A percentile compares a stretch with the other conserved stretches of the same genome.
These are phyloP conservation scores for Saimiri boliviensis DNA, from an alignment of 2,113 vertebrate genomes.

Conservation along the genomic window DNA sequence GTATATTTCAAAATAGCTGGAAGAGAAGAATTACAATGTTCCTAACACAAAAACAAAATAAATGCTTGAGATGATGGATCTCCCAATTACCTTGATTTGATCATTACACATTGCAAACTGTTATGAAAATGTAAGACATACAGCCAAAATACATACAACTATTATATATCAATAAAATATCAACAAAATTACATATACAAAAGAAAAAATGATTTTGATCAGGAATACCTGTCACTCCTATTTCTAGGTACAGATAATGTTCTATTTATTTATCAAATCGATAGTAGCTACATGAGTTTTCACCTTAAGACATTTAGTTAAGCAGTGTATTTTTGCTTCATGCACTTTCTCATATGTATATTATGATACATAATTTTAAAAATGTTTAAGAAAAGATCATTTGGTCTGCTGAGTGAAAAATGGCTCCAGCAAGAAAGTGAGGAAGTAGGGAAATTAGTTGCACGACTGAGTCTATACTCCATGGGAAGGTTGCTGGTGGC, in stretches of 20 bases:
- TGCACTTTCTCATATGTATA: background rate
- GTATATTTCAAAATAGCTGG: background rate
- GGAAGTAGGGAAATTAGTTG: background rate
- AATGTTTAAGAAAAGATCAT: background rate
- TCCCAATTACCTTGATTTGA: background rate
- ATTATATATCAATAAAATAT: background rate
- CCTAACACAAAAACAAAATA: background rate
- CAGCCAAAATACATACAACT: background rate
- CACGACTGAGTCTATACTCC: background rate
- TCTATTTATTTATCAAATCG: background rate
- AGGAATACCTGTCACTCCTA: background rate
- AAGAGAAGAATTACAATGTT: background rate
- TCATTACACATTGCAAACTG: background rate
- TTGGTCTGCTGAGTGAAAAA: background rate
- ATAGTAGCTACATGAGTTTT: background rate
- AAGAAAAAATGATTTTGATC: background rate
- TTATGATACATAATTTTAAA: background rate
- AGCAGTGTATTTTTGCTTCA: background rate
- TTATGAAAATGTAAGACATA: background rate
- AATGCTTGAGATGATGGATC: background rate
- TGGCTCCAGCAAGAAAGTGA: background rate
- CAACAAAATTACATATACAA: background rate
- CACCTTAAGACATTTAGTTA: background rate
- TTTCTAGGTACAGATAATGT: background rate
- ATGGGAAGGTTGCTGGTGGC: background rate